Evolutionary conservation across 2,113 vertebrate species (phyloP), one percentile per base, ranked within the genome.

Genomic region (Paramormyrops kingsleyae): DNA sequence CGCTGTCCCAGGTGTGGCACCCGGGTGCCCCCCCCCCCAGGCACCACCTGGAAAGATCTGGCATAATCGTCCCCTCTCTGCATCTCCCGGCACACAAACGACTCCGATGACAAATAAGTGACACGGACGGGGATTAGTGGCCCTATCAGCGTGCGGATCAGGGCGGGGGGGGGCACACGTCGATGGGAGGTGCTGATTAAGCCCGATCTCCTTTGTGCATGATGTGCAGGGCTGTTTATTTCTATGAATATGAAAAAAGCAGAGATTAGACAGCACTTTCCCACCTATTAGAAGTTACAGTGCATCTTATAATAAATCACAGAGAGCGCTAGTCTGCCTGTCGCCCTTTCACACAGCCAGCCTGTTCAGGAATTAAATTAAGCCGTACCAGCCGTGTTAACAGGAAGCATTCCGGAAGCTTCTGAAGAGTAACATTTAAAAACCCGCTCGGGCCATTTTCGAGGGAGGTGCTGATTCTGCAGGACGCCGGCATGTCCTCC

Each of bases 71-170:
- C 90, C 91, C 91, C 91, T 93, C 93, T 92, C 92, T 93, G 92
- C 91, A 91, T 91, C 91, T 88, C 90, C 90, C 89, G 90, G 91
- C 90, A 91, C 50, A 62, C 91, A 91, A 92, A 91, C 90, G 87
- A 88, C 91, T 93, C 90, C 89, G 84, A 91, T 92, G 93, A 92
- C 89, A 93, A 90, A 62, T 24, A 90, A 92, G 91, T 90, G 89
- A 92, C 93, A 90, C 90, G 90, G 91, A 89, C 88, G 89, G 87
- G 93, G 94, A 94, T 95, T 94, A 94, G 91, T 91, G 91, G 89
- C 91, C 92, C 92, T 94, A 92, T 95, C 92, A 80, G 91, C 44
- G 90, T 91, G 91, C 90, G 89, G 93, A 94, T 94, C 91, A 12
- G 83, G 87, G 88, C 85, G 39, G 42, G 4, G 59, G 59, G 56